Evolutionary conservation across 2,113 vertebrate genomes (phyloP), one percentile per base, ranked within the genome.

Genomic region (Lanius ludovicianus): DNA sequence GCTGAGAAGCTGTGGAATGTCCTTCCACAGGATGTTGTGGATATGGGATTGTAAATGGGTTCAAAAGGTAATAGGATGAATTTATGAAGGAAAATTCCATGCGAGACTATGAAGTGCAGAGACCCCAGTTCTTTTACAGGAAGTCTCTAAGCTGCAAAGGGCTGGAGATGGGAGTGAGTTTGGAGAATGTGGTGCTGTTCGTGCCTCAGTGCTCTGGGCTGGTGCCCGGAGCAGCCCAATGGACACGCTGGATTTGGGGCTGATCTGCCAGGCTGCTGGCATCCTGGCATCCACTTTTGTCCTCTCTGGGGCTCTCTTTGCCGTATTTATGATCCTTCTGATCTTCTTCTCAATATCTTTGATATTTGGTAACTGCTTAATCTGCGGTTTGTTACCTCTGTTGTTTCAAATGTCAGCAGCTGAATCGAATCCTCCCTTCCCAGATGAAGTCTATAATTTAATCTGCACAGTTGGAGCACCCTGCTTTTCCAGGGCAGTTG

Each of bases 21-120:
- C 92, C 92, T 93, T 93, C 90, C 90, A 60, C 92, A 83, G 96
- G 95, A 95, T 95, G 90, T 96, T 93, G 79, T 91, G 85, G 75
- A 79, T 83, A 44, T 4, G 1, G 33, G 76, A 84, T 70, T 94
- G 83, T 76, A 91, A 83, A 92, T 86, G 90, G 28, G 75, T 90
- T 96, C 90, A 92, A 90, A 94, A 93, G 75, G 88, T 86, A 88
- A 93, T 33, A 53, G 78, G 37, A 65, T 65, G 49, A 33, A 83
- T 88, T 76, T 80, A 62, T 85, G 88, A 80, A 86, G 94, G 96
- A 96, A 95, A 94, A 92, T 90, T 91, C 94, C 92, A 69, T 62
- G 57, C 20, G 10, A 30, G 41, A 18, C 37, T 56, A 12, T 62
- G 30, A 56, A 53, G 44, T 25, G 37, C 31, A 65, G 65, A 73